phyloP scores from a whole-genome alignment of 2,113 vertebrate genomes.

The Dasyprocta punctata region DNA sequence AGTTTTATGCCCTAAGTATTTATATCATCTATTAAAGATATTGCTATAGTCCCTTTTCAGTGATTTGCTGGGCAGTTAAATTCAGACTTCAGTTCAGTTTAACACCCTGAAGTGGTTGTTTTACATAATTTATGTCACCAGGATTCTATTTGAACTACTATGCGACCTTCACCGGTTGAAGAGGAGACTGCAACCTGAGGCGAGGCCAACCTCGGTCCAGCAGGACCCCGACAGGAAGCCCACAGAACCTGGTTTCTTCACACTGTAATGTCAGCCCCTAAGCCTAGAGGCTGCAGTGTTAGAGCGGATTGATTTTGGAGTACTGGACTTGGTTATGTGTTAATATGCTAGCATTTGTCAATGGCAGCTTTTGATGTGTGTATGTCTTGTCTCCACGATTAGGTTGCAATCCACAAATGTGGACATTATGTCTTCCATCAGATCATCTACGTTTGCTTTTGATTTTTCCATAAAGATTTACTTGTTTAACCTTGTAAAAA shows the following conservation, averaged over 20 bases:
- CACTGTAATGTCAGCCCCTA: background rate
- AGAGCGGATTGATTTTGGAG: conserved; percentile 12
- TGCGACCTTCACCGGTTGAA: conserved; percentile 62
- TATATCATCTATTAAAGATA: conserved; percentile 82
- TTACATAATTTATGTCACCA: conserved; percentile 77
- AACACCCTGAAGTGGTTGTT: conserved; percentile 76
- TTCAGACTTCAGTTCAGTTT: conserved; percentile 79
- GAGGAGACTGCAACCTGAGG: background rate
- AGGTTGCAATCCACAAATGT: background rate
- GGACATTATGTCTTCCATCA: background rate
- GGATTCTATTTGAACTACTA: conserved; percentile 62
- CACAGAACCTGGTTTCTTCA: background rate
- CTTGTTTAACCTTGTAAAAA: background rate
- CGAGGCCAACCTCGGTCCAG: background rate
- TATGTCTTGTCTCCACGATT: background rate
- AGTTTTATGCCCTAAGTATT: conserved; percentile 80
- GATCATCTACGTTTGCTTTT: background rate
- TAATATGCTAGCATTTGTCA: background rate
- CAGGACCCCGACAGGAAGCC: background rate
- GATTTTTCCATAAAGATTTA: background rate
- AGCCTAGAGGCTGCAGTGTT: background rate
- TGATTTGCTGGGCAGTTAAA: conserved; percentile 83
- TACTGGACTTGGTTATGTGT: background rate
- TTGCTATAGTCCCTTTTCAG: conserved; percentile 78
- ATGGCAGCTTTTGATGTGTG: background rate